Conservation (phyloP, 2,113 vertebrate species). For the Gopherus evgoodei region DNA sequence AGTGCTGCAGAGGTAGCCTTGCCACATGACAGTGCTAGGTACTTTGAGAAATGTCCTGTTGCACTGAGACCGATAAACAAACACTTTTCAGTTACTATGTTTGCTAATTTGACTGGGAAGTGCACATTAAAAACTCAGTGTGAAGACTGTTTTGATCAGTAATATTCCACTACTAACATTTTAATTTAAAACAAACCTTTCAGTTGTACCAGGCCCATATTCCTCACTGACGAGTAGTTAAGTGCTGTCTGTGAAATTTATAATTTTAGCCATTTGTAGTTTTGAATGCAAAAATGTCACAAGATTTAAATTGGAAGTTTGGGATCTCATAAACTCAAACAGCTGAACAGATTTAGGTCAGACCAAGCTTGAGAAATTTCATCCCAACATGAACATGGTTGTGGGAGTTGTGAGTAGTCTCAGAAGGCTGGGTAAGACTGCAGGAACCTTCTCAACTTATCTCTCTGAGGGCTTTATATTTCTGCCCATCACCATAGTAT, state of each 20-base stretch:
- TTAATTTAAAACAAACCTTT: slow-evolving; percentile 26
- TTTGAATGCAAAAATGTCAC: slow-evolving; percentile 28
- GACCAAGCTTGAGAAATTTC: slow-evolving; percentile 24
- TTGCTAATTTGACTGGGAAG: neutral
- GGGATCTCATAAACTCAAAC: slow-evolving; percentile 22
- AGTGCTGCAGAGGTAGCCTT: neutral
- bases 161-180: neutral
- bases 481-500: neutral
- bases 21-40: neutral
- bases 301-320: neutral
- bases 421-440: neutral
- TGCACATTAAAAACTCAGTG: neutral
- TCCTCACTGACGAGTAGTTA: slow-evolving; percentile 26
- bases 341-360: slow-evolving; percentile 52
- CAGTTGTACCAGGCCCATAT: neutral
- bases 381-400: slow-evolving; percentile 24
- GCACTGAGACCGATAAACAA: neutral
- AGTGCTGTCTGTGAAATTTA: slow-evolving; percentile 14
- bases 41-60: neutral
- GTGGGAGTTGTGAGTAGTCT: neutral
- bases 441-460: neutral
- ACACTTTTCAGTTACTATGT: neutral
- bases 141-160: neutral
- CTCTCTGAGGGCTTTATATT: neutral
- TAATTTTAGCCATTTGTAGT: slow-evolving; percentile 45